Evolutionary conservation across 2,797 vertebrate genomes (phyloP), one percentile per base, ranked within the genome.

Genomic region (Thripadectes ignobilis): DNA sequence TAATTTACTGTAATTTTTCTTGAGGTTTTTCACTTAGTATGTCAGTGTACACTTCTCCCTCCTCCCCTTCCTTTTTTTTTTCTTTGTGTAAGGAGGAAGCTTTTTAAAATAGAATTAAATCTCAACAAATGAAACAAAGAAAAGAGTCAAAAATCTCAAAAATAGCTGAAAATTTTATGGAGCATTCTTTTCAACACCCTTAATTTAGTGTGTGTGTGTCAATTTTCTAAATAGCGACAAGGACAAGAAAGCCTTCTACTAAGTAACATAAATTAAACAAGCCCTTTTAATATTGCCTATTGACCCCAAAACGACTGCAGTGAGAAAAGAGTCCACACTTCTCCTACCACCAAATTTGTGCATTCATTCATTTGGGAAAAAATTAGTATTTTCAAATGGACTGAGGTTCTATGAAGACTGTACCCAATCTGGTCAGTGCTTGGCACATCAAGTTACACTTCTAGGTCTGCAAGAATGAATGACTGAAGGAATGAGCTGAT

Each of bases 1-100:
- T 97, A 97, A 97, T 97, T 96, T 97, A 88, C 93, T 97, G 94
- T 95, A 97, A 96, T 98, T 97, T 97, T 96, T 95, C 85, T 89
- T 85, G 92, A 95, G 96, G 92, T 95, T 96, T 94, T 97, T 96
- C 87, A 95, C 94, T 97, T 95, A 95, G 88, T 86, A 61, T 90
- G 80, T 94, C 78, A 89, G 77, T 87, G 57, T 90, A 95, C 88
- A 88, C 81, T 97, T 95, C 80, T 84, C 77, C 90, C 88, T 95
- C 73, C 66, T 91, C 76, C 29, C n/a, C 58, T 80, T 20, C 38
- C 54, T 63, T 51, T 27, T 34, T 52, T 94, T 93, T 87, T 78
- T 2, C 77, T 89, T 94, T 94, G 90, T 94, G 92, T 92, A 94
- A 93, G 92, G 83, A 92, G 61, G 49, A 68, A 74, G 91, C 86